phyloP scores from a whole-genome alignment of 2,113 vertebrate species.

The Sinocyclocheilus rhinocerous region DNA sequence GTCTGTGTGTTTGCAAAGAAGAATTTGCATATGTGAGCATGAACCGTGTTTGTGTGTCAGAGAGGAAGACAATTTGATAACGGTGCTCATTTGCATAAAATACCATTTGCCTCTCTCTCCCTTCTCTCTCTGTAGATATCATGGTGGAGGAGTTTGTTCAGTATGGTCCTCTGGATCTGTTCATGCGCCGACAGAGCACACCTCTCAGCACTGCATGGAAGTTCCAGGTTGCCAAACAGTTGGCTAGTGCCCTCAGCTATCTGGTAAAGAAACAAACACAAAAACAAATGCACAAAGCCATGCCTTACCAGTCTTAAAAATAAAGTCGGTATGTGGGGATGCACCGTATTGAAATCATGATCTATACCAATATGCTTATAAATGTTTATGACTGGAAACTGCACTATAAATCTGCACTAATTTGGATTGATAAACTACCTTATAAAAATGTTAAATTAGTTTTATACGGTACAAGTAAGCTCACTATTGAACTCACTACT shows the following conservation, averaged over 20 bases:
- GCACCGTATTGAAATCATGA: neutral
- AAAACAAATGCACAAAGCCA: slow-evolving; percentile 31
- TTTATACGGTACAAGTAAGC: neutral
- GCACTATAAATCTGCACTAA: neutral
- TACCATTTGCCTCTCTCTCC: neutral
- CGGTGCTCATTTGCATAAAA: neutral
- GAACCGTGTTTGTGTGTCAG: neutral
- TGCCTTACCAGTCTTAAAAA: slow-evolving; percentile 43
- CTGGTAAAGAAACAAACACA: slow-evolving; percentile 79
- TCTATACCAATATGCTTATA: neutral
- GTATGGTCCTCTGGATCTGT: slow-evolving; percentile 89
- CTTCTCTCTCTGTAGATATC: slow-evolving; percentile 79
- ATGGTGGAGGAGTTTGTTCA: slow-evolving; percentile 98
- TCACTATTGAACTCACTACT: no score
- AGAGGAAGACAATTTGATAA: neutral
- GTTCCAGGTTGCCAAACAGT: slow-evolving; percentile 96
- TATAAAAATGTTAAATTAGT: neutral
- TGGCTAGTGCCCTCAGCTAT: slow-evolving; percentile 94
- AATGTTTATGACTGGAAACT: neutral
- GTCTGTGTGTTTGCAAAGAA: neutral
- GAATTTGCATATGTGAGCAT: neutral
- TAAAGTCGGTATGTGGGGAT: neutral
- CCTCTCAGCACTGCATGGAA: slow-evolving; percentile 90
- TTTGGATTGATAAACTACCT: neutral
- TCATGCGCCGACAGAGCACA: slow-evolving; percentile 86